Conservation (phyloP, 2,113 vertebrate genomes). For the Pontoporia blainvillei region DNA sequence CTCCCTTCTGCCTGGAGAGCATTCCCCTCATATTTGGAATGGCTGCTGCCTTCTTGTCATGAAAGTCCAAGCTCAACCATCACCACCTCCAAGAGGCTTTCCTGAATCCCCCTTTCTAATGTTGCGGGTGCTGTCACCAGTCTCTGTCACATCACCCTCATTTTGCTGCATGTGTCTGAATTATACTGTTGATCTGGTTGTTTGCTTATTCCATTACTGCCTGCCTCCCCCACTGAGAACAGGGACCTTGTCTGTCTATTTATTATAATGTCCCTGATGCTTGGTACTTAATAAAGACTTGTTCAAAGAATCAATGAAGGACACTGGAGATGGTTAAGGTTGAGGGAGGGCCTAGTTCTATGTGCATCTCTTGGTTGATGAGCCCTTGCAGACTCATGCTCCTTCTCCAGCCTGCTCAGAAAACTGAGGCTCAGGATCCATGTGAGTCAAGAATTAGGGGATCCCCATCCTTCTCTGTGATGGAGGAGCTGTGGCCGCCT, state of each 20-base stretch:
- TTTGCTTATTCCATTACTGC: background rate
- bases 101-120: background rate
- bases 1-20: background rate
- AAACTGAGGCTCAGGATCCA: background rate
- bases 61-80: background rate
- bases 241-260: background rate
- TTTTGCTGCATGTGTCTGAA: background rate
- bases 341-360: background rate
- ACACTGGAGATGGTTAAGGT: background rate
- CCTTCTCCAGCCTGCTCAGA: background rate
- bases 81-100: background rate
- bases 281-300: background rate
- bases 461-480: rapidly evolving
- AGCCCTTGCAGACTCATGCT: background rate
- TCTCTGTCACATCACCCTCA: background rate
- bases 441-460: rapidly evolving
- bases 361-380: background rate
- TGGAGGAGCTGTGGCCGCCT: background rate
- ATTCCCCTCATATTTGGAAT: background rate
- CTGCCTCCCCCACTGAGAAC: background rate
- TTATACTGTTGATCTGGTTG: background rate
- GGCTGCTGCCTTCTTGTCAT: background rate
- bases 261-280: background rate
- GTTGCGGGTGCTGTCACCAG: rapidly evolving
- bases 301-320: background rate